Evolutionary conservation across 2,888 invertebrate genomes (phyloP), one percentile per base, ranked within the genome.

Genomic region (Caenorhabditis auriculariae): DNA sequence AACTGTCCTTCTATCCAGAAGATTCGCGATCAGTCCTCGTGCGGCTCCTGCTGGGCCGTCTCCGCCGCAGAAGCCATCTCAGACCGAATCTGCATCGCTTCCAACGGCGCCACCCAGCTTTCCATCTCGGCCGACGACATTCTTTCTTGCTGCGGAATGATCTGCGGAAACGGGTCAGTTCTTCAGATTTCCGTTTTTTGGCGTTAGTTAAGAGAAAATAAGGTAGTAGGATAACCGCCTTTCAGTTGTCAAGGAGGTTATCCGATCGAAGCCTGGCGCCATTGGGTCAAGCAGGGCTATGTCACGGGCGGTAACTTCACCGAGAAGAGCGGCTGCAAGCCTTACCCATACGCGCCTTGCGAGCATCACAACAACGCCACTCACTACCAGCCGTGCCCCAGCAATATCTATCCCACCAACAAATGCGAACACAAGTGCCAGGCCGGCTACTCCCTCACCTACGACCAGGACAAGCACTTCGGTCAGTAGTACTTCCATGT

Each of bases 361-460:
- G 92, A 93, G 82, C 93, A 93, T 82, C 93, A 93, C 82, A 88
- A 89, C 0, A 89, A 89, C 52, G 92, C 92, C 44, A 67, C 86
- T 1, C 86, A 86, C 54, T 71, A 66, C 62, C 26, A 72, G 54
- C 93, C 92, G 23, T 72, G 72, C 59, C 68, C 61, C 28, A 42
- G 35, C 17, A 52, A 63, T 44, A 42, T 63, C 42, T 66, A 70
- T 49, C 81, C 76, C 32, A 70, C 67, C 29, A 56, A 64, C 52
- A 54, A 48, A 19, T 72, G 72, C 51, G 43, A 45, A 35, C 44
- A 59, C 27, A 23, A 45, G 21, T 72, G 72, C 57, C 60, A 64
- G 45, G 48, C 50, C 35, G 67, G 68, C 50, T 72, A 70, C 42
- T 6, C 50, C 0, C 23, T 42, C 43, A 41, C 54, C 47, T 72